phyloP scores from a whole-genome alignment of 2,797 vertebrate genomes.

The Galagoides demidoff region DNA sequence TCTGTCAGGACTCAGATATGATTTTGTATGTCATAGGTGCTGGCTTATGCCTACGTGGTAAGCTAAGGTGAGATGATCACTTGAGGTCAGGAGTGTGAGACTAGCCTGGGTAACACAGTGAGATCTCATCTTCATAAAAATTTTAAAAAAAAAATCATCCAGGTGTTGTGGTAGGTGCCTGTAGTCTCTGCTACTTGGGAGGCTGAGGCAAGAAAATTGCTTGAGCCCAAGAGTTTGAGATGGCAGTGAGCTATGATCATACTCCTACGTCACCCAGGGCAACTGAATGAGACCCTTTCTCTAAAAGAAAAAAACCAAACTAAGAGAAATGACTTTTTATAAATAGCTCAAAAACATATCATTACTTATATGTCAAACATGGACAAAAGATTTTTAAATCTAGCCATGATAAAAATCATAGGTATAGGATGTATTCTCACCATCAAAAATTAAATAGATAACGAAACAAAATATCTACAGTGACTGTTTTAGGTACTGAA shows the following conservation, averaged over 20 bases:
- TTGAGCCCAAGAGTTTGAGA: neutral
- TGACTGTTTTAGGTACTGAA: neutral
- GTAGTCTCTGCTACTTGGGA: neutral
- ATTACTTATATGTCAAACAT: neutral
- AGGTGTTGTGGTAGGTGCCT: neutral
- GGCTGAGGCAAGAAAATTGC: neutral
- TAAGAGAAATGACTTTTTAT: neutral
- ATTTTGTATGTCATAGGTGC: neutral
- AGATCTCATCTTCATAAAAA: neutral
- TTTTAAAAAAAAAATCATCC: neutral
- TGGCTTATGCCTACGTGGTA: neutral
- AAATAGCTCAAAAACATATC: neutral
- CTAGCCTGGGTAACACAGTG: neutral
- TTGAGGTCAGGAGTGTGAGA: neutral
- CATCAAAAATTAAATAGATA: neutral
- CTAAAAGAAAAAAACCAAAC: neutral
- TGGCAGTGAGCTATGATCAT: neutral
- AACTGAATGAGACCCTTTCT: neutral
- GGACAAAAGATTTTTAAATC: neutral
- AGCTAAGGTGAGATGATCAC: neutral
- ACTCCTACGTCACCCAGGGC: neutral
- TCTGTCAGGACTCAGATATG: neutral
- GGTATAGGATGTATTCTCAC: neutral
- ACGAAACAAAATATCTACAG: neutral
- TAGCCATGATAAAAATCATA: neutral